Percentiles rank a stretch among this genome's conserved stretches.
phyloP scores from a whole-genome alignment of 2,113 vertebrate species.

The Gulo gulo region DNA sequence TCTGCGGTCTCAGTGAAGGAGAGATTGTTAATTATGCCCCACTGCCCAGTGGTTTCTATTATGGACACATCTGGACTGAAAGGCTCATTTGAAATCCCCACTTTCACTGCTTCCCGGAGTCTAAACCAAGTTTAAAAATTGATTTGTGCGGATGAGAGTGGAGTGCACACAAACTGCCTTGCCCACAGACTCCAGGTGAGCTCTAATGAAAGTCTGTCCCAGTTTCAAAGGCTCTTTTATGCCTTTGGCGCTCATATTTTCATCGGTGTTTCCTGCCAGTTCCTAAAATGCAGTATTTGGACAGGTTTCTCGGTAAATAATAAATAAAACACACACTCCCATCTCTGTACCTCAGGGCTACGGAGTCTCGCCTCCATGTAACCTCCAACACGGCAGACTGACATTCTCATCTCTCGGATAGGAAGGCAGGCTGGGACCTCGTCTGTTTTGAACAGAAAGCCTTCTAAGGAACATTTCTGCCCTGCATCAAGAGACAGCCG shows the following conservation, averaged over 20 bases:
- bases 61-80: conserved; percentile 71
- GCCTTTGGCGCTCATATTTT: conserved; percentile 7
- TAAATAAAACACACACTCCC: conserved; percentile 49
- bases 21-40: conserved; percentile 66
- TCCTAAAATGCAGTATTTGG: conserved; percentile 45
- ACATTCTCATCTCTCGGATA: conserved; percentile 53
- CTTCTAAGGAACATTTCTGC: conserved; percentile 28
- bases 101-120: conserved; percentile 4
- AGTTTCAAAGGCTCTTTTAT: conserved; percentile 45
- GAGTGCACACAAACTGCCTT: neutral
- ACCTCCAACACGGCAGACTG: neutral
- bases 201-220: conserved; percentile 7
- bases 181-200: neutral
- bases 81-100: conserved; percentile 64
- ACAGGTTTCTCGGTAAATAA: conserved; percentile 55
- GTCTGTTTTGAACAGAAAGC: conserved; percentile 26
- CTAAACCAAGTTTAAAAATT: conserved; percentile 52
- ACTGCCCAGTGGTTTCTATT: conserved; percentile 71
- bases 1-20: conserved; percentile 57
- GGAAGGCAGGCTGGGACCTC: neutral
- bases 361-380: neutral
- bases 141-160: conserved; percentile 14
- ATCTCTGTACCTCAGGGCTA: neutral
- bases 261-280: neutral
- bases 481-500: neutral